These are phyloP conservation scores for Cheilosia vulpina DNA, from an alignment of 2,888 invertebrate genomes.

Conservation along the genomic window DNA sequence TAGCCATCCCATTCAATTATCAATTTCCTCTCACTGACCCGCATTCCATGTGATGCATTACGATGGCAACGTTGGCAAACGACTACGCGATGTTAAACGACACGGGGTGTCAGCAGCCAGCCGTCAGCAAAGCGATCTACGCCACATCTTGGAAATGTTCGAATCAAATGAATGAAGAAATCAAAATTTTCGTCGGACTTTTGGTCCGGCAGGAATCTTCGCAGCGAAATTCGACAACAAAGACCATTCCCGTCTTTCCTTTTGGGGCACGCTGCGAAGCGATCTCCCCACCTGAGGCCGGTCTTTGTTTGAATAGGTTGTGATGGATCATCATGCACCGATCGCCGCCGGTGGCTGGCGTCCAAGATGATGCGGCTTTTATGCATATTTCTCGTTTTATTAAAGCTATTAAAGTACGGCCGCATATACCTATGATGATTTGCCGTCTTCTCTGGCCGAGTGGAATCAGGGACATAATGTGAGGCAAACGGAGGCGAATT, in stretches of 20 bases:
- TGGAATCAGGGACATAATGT: conserved; percentile 62
- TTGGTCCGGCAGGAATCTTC: conserved; percentile 20
- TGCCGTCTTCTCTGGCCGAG: conserved; percentile 41
- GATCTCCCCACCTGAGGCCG: conserved; percentile 34
- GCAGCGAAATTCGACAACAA: conserved; percentile 8
- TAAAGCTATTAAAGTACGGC: conserved; percentile 35
- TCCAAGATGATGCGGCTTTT: conserved; percentile 13
- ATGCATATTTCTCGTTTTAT: conserved; percentile 11
- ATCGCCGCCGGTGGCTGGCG: conserved; percentile 38
- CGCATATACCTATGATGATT: conserved; percentile 21
- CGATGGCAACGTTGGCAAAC: conserved; percentile 5
- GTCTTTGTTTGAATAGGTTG: conserved; percentile 48
- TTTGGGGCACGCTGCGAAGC: conserved; percentile 36
- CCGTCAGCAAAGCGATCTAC: neutral
- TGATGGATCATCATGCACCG: conserved; percentile 32
- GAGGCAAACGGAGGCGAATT: conserved; percentile 60
- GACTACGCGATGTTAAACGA: neutral
- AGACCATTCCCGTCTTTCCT: conserved; percentile 28
- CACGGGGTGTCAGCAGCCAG: conserved; percentile 20
- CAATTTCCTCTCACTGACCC: conserved; percentile 61
- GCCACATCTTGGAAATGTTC: conserved; percentile 33
- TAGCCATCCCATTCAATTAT: conserved; percentile 34
- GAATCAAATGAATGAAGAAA: conserved; percentile 44
- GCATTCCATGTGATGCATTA: conserved; percentile 41
- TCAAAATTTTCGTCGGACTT: conserved; percentile 30